Evolutionary conservation across 1,140 invertebrate genomes (phyloP).

Genomic region (Spodoptera litura): DNA sequence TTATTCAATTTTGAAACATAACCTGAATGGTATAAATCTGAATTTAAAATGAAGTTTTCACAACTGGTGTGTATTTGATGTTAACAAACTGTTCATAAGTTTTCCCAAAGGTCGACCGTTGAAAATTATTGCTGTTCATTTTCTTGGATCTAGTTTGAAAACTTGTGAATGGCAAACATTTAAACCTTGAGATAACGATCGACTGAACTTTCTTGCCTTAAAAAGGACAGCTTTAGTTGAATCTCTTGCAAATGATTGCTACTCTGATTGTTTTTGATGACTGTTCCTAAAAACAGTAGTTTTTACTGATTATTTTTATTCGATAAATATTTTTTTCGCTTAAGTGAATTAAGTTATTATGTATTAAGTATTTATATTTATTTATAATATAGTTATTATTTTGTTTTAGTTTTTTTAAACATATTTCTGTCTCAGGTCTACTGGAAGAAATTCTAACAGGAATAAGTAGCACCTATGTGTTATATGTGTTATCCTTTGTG

Average conservation of each 20-base stretch:
- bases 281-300: no score
- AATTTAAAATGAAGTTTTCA: background rate
- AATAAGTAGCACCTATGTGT: no score
- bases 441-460: no score
- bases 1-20: background rate
- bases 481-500: no score
- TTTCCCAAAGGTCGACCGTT: background rate
- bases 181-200: conserved; percentile 1
- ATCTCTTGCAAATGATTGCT: background rate
- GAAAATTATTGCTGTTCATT: conserved; percentile 4
- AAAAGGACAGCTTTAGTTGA: conserved; percentile 19
- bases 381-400: no score
- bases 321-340: no score
- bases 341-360: no score
- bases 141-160: conserved; percentile 16
- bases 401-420: no score
- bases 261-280: no score
- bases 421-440: no score
- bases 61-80: background rate
- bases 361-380: no score
- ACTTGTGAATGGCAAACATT: conserved; percentile 35
- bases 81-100: background rate
- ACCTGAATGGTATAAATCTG: background rate
- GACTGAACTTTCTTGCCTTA: conserved; percentile 6
- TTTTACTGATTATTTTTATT: no score